A percentile compares a stretch with the other conserved stretches of the same genome.
Evolutionary conservation across 2,113 vertebrate genomes (phyloP).

Genomic region (Dolichallabes microphthalmus): DNA sequence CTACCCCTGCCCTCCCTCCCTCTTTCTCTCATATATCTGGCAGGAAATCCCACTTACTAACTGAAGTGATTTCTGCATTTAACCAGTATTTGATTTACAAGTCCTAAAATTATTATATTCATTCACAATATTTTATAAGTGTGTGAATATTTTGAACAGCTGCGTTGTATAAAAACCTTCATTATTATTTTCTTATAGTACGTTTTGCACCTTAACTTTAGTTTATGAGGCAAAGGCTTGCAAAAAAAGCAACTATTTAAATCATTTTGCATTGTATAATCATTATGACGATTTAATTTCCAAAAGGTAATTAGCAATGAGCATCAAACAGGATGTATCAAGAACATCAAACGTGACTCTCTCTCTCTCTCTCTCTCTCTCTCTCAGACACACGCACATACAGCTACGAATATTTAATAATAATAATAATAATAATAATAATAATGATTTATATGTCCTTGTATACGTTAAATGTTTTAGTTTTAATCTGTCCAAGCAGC

Average conservation of each 20-base stretch:
- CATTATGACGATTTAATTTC: neutral
- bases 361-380: conserved; percentile 18
- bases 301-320: neutral
- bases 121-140: neutral
- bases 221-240: neutral
- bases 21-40: neutral
- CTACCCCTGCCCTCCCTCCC: neutral
- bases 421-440: neutral
- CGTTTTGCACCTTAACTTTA: neutral
- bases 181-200: too few relatives aligned
- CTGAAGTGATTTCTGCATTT: neutral
- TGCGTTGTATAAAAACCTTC: too few relatives aligned
- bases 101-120: neutral
- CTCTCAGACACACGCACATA: neutral
- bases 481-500: neutral
- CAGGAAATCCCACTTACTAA: neutral
- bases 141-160: neutral
- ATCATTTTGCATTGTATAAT: neutral
- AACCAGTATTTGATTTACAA: neutral
- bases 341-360: too few relatives aligned
- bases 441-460: neutral
- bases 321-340: neutral
- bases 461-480: neutral
- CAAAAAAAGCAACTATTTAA: neutral
- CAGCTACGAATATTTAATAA: neutral